Evolutionary conservation across 2,888 invertebrate species (phyloP), one percentile per base, ranked within the genome.

Genomic region (Sympetrum striolatum): DNA sequence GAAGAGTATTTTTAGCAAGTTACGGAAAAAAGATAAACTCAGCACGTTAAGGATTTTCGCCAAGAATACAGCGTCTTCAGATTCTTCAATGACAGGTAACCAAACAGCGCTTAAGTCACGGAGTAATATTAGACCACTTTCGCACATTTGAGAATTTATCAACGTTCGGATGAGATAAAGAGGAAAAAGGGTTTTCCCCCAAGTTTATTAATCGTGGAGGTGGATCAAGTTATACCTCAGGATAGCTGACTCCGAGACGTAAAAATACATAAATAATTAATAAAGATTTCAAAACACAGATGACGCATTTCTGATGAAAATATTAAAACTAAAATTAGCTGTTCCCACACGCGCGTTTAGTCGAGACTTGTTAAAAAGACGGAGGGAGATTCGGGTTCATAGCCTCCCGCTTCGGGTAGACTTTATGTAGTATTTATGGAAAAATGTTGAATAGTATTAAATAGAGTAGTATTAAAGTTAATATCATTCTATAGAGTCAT

Each of bases 41-140:
- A 25, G 64, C 10, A 25, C 64, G 8, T 64, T 64, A 64, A 82
- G 82, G 82, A 82, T 82, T 82, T 82, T 35, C 58, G 82, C 82
- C 82, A 82, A 82, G 82, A 82, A 82, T 58, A 58, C 82, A 58
- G 35, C 82, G 82, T 31, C 82, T 35, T 58, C 53, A 35, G 35
- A 82, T 82, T 82, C 82, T 82, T 82, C 58, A 82, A 82, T 82
- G 82, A 82, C 82, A 82, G 82, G 58, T 58, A 82, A 82, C 53
- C 82, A 82, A 82, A 82, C 82, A 82, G 58, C 82, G 82, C 82
- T 82, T 82, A 53, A 58, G 58, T 82, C 82, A 82, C 10, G 58
- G 58, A 31, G 82, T 82, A 82, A 82, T 82, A 82, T 82, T 82
- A 82, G 82, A 58, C 58, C 58, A 12, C 58, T 58, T 82, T 31